Conservation (phyloP, 2,113 vertebrate genomes). For the Oophaga pumilio region DNA sequence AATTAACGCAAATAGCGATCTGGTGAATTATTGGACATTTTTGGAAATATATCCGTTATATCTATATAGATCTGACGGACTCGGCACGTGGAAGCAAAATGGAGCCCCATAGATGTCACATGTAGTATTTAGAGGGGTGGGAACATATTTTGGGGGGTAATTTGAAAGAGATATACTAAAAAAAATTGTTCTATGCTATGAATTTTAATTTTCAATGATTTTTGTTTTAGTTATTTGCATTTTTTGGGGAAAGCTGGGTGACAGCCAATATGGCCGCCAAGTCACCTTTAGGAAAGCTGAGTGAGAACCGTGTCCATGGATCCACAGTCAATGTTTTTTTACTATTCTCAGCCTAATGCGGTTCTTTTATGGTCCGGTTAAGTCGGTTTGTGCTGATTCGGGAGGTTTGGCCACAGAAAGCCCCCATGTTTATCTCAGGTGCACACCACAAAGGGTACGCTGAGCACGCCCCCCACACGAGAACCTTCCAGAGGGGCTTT, state of each 20-base stretch:
- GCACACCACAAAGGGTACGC: conserved; percentile 22
- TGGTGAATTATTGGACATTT: too few relatives aligned
- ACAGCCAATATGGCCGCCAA: not conserved
- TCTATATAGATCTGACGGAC: too few relatives aligned
- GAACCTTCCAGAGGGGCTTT: conserved; percentile 37
- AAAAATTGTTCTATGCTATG: too few relatives aligned
- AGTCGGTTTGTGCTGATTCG: not conserved
- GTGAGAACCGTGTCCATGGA: not conserved
- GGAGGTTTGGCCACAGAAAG: not conserved
- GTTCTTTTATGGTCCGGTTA: too few relatives aligned
- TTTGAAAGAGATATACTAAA: too few relatives aligned
- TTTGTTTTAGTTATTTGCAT: not conserved
- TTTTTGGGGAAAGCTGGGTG: not conserved
- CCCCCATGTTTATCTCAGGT: conserved; percentile 20
- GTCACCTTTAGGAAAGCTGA: not conserved
- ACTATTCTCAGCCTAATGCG: not conserved
- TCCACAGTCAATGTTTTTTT: not conserved
- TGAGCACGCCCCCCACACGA: not conserved
- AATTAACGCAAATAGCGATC: not conserved
- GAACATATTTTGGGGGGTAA: too few relatives aligned
- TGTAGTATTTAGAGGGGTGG: too few relatives aligned
- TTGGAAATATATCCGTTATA: too few relatives aligned
- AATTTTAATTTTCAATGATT: too few relatives aligned
- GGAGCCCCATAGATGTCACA: too few relatives aligned
- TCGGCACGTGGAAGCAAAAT: too few relatives aligned